Percentiles rank a stretch among this genome's conserved stretches.
Evolutionary conservation across 2,113 vertebrate genomes (phyloP).

Genomic region (Crotalus viridis): DNA sequence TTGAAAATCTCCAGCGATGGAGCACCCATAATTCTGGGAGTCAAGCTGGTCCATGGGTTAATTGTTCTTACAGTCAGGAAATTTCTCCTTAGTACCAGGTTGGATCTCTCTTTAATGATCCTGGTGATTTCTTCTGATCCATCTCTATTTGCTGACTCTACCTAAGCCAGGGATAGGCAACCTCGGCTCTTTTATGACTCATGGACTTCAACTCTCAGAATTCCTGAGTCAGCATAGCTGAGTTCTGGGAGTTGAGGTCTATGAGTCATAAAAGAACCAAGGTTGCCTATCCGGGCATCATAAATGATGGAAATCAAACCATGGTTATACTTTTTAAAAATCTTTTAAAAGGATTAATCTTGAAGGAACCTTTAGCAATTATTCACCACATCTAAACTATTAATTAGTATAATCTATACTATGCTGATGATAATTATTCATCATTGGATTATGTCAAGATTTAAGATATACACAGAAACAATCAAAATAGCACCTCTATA

Average conservation of each 20-base stretch:
- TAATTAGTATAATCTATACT: too few species aligned
- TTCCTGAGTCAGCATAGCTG: too few species aligned
- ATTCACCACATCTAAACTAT: too few species aligned
- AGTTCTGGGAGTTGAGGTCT: too few species aligned
- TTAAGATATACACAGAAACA: background rate
- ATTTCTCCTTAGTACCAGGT: background rate
- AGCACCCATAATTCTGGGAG: background rate
- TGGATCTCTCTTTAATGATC: background rate
- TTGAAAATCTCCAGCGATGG: background rate
- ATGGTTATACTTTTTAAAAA: background rate
- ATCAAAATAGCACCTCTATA: background rate
- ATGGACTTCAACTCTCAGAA: too few species aligned
- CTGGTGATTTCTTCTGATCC: background rate
- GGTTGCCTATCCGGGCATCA: background rate
- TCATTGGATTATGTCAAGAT: background rate
- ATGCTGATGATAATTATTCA: background rate
- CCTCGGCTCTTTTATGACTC: too few species aligned
- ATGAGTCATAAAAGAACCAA: too few species aligned
- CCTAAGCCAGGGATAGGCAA: too few species aligned
- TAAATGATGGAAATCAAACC: background rate
- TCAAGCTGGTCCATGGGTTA: background rate
- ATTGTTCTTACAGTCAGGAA: background rate
- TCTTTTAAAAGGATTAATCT: background rate
- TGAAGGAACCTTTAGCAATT: too few species aligned
- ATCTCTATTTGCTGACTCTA: background rate